Evolutionary conservation across 2,888 invertebrate species (phyloP), one percentile per base, ranked within the genome.

Genomic region (Lottia gigantea): DNA sequence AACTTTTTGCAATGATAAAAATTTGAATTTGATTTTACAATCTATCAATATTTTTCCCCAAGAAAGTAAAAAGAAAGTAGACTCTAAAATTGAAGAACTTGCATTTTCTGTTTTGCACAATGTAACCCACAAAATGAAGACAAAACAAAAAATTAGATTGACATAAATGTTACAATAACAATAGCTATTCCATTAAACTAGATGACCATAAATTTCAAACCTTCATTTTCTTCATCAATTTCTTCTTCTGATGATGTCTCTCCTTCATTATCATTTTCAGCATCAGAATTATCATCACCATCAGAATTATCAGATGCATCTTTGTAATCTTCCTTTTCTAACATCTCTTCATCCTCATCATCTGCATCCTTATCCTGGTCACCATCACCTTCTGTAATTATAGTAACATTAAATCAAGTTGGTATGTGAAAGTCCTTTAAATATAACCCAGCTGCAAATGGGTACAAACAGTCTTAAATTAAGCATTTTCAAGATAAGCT

Each of bases 191-290:
- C 71, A 66, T 23, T 66, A 67, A 61, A 71, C 69, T 31, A 73
- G n/a, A n/a, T n/a, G 71, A 66, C 68, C 71, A 65, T 61, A 67
- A 47, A 31, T 16, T 62, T 31, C 62, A 26, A 46, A 46, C 65
- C 67, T 23, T 62, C 69, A 49, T 62, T 68, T 62, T 72, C 49
- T 25, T 70, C 69, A 3, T 73, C 76, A 72, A 62, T 72, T 45
- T 73, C 76, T 62, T 69, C 67, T 68, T 73, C 68, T 23, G 46
- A 62, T 80, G 80, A 64, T 71, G 77, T 46, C 75, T 83, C 68
- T 77, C 62, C 65, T 1, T 68, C 67, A 63, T 67, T 49, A 40
- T 49, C 70, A n/a, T 47, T 62, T 11, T 69, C 66, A 7, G 66
- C 66, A 62, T 40, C 31, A 45, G 23, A 61, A 11, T 47, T 63